phyloP scores from a whole-genome alignment of 2,113 vertebrate genomes.

The Ageneiosus marmoratus region DNA sequence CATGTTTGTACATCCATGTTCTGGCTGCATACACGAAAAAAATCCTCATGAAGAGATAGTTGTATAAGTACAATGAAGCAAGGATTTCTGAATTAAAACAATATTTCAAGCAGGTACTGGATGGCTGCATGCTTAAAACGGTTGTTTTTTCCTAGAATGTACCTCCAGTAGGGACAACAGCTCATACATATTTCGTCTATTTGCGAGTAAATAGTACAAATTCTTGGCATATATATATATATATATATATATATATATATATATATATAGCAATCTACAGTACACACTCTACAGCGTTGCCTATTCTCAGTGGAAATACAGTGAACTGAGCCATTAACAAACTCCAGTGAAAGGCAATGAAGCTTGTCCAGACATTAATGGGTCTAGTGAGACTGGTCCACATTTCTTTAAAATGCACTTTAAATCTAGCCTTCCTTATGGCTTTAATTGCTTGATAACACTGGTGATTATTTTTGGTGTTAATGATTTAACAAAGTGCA shows the following conservation, averaged over 20 bases:
- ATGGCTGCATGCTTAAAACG: neutral
- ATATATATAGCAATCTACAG: conserved; percentile 5
- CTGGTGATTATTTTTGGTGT: conserved; percentile 3
- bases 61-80: neutral
- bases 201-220: conserved; percentile 12
- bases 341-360: conserved; percentile 29
- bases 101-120: neutral
- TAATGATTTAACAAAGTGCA: neutral
- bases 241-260: too few relatives aligned
- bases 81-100: neutral
- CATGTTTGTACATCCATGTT: neutral
- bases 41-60: neutral
- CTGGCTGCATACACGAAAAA: neutral
- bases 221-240: conserved; percentile 3
- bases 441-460: conserved; percentile 7
- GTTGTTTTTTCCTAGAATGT: neutral
- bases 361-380: conserved; percentile 34
- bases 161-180: neutral
- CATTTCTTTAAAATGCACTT: conserved; percentile 26
- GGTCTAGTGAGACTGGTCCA: conserved; percentile 22
- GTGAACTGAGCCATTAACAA: conserved; percentile 29
- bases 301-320: conserved; percentile 22
- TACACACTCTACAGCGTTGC: neutral
- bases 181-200: conserved; percentile 8
- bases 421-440: neutral